phyloP scores from a whole-genome alignment of 2,888 invertebrate genomes.

The Melieria omissa region DNA sequence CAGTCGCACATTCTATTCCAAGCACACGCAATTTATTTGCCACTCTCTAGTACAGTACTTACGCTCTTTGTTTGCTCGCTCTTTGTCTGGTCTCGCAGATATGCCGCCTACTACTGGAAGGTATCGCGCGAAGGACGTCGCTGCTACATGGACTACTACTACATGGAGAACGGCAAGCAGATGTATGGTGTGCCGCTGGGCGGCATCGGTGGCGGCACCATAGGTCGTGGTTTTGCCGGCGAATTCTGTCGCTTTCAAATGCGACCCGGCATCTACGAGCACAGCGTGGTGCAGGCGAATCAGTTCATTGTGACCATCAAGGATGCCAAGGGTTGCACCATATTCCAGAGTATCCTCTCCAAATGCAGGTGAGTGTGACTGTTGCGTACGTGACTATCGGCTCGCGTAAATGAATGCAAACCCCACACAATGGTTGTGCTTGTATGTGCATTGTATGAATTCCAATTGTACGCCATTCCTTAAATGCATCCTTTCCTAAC shows the following conservation, averaged over 20 bases:
- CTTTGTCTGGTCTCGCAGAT: slow-evolving; percentile 68
- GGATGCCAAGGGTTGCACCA: slow-evolving; percentile 74
- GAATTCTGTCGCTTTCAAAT: slow-evolving; percentile 94
- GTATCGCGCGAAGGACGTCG: slow-evolving; percentile 73
- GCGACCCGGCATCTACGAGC: slow-evolving; percentile 89
- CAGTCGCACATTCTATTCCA: too few relatives aligned
- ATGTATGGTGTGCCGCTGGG: slow-evolving; percentile 92
- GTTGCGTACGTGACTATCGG: too few relatives aligned
- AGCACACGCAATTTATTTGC: too few relatives aligned
- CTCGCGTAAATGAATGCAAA: too few relatives aligned
- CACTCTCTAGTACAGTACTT: background rate
- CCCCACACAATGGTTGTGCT: too few relatives aligned
- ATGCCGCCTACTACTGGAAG: slow-evolving; percentile 77
- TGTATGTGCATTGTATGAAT: too few relatives aligned
- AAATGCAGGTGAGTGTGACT: slow-evolving; percentile 73
- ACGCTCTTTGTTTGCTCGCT: background rate
- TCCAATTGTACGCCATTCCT: too few relatives aligned
- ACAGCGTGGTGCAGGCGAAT: slow-evolving; percentile 83
- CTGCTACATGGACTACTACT: slow-evolving; percentile 84
- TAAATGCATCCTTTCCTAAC: too few relatives aligned
- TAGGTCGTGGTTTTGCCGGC: slow-evolving; percentile 91
- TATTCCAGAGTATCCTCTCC: slow-evolving; percentile 84
- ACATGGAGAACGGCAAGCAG: slow-evolving; percentile 77
- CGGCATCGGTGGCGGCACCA: slow-evolving; percentile 78
- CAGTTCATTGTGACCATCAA: slow-evolving; percentile 91